Base-by-base conservation (phyloP, 2,797 vertebrate genomes). In the Alosa sapidissima region DNA sequence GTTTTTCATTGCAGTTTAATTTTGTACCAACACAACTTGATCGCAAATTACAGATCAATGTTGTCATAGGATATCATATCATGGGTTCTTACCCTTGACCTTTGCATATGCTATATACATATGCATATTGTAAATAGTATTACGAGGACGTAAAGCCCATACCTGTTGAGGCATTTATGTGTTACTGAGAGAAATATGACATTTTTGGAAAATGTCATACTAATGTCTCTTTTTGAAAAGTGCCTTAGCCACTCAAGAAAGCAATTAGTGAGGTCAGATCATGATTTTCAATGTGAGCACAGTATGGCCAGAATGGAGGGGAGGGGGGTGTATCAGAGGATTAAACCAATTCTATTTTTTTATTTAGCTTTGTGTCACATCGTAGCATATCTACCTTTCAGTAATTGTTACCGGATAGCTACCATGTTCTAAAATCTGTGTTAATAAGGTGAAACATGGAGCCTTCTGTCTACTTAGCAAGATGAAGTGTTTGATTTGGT, bases 281-380 rank as follows among this genome's bases (percentile, higher is more conserved):
- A 78, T 47, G 41, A 45, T 45, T 78, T 78, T 21, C 72, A 78
- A 21, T 21, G 41, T 45, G 72, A 78, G 72, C 41, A 78, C 41
- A 36, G 19, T 45, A 78, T 21, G 72, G 47, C 72, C 72, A 78
- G 72, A 78, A 45, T 8, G 41, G 0, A 47, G 72, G 16, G 72
- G 36, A 47, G 72, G 41, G 72, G 72, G 28, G 72, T 36, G 72
- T 36, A 47, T 47, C 72, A 78, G 72, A 78, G 72, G 72, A 78
- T 78, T 45, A 47, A 75, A 78, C 72, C 72, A 47, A 45, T 78
- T 78, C 72, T 78, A 78, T 78, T 78, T 78, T 78, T 78, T 78
- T 78, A 78, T 78, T 78, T 78, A 47, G 72, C 72, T 78, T 78
- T 78, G 72, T 78, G 72, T 78, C 41, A 78, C 36, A 75, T 75